Evolutionary conservation across 2,113 vertebrate genomes (phyloP).

Genomic region (Peromyscus leucopus): DNA sequence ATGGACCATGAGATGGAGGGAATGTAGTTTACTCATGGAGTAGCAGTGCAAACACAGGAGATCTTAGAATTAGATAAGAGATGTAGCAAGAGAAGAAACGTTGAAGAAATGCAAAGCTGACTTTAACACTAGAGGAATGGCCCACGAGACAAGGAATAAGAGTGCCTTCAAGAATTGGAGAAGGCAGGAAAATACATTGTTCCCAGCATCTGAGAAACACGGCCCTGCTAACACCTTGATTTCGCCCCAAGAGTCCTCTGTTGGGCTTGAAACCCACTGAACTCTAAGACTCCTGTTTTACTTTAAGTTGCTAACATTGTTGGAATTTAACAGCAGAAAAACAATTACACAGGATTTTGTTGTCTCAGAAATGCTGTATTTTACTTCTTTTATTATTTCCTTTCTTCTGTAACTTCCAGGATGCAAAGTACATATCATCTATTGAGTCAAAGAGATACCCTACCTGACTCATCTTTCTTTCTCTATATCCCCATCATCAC

Average conservation of each 20-base stretch:
- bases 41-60: not conserved
- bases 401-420: not conserved
- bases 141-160: not conserved
- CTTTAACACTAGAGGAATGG: not conserved
- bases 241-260: not conserved
- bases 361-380: not conserved
- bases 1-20: not conserved
- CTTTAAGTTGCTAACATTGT: not conserved
- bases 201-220: not conserved
- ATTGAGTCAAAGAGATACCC: not conserved
- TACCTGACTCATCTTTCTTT: not conserved
- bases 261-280: not conserved
- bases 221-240: not conserved
- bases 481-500: not conserved
- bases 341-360: not conserved
- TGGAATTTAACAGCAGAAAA: slow-evolving; percentile 29
- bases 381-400: slow-evolving; percentile 2
- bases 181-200: not conserved
- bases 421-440: not conserved
- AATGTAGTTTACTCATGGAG: not conserved
- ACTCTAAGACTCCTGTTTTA: not conserved
- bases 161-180: not conserved
- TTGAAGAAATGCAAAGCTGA: not conserved
- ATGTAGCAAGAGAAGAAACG: not conserved
- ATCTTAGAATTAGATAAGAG: not conserved